These are phyloP conservation scores for Cepaea nemoralis DNA, from an alignment of 1,140 invertebrate genomes.

Conservation along the genomic window DNA sequence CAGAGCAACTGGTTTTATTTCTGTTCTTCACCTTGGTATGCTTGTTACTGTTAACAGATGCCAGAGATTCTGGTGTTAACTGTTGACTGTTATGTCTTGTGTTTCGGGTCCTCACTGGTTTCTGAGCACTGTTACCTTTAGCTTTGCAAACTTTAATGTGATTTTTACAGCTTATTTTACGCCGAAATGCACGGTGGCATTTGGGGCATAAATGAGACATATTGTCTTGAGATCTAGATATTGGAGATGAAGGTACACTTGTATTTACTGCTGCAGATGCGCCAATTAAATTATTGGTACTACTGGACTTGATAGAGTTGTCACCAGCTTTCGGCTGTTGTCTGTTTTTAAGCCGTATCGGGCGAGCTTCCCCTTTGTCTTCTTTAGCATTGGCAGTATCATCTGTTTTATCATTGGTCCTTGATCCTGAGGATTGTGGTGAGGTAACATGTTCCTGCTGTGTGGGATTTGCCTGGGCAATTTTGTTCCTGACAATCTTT, in stretches of 20 bases:
- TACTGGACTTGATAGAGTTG: not conserved
- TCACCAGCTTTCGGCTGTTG: conserved; percentile 4
- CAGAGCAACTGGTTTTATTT: not conserved
- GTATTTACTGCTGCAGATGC: not conserved
- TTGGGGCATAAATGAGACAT: conserved; percentile 27
- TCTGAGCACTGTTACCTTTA: not conserved
- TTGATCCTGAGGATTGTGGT: not conserved
- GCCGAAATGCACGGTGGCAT: conserved; percentile 40
- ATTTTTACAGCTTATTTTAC: conserved; percentile 35
- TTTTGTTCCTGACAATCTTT: not conserved
- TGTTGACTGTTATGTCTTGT: not conserved
- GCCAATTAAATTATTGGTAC: not conserved
- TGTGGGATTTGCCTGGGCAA: not conserved
- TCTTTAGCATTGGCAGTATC: not conserved
- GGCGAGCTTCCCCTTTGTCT: not conserved
- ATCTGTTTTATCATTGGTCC: not conserved
- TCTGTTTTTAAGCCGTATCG: conserved; percentile 1
- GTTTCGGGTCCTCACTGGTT: not conserved
- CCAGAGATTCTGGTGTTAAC: not conserved
- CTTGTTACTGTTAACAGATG: not conserved
- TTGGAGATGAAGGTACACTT: not conserved
- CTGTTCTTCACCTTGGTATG: not conserved
- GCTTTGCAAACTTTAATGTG: conserved; percentile 38
- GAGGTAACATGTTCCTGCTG: not conserved
- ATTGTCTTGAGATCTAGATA: not conserved